Percentiles rank a stretch among this genome's conserved stretches.
Conservation (phyloP, 2,113 vertebrate species). For the Pluvialis apricaria region DNA sequence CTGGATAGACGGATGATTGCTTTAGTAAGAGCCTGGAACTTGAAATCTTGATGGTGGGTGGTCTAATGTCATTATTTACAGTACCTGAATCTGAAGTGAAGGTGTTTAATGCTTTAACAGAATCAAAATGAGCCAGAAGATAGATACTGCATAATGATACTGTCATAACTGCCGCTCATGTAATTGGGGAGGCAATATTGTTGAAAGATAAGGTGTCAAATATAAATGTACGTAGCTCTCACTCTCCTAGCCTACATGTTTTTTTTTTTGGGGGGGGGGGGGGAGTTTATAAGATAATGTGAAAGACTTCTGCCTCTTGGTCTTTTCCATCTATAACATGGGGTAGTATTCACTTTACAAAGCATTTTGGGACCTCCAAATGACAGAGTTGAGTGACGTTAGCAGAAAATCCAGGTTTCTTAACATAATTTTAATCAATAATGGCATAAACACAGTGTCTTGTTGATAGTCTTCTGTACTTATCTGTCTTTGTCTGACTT, state of each 20-base stretch:
- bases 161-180: rapidly evolving
- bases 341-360: neutral
- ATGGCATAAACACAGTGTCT: neutral
- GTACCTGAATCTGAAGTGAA: neutral
- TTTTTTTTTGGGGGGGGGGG: neutral
- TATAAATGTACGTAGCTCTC: neutral
- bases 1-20: neutral
- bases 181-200: neutral
- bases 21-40: neutral
- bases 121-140: neutral
- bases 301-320: neutral
- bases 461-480: neutral
- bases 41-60: neutral
- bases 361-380: neutral
- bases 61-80: neutral
- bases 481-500: neutral
- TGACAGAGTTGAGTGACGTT: neutral
- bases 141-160: rapidly evolving
- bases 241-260: neutral
- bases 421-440: neutral
- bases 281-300: neutral
- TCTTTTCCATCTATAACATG: neutral
- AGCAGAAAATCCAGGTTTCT: neutral
- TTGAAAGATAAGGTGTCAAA: neutral
- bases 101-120: neutral